Conservation (phyloP, 2,797 vertebrate species). For the Xiphorhynchus erythropygius region DNA sequence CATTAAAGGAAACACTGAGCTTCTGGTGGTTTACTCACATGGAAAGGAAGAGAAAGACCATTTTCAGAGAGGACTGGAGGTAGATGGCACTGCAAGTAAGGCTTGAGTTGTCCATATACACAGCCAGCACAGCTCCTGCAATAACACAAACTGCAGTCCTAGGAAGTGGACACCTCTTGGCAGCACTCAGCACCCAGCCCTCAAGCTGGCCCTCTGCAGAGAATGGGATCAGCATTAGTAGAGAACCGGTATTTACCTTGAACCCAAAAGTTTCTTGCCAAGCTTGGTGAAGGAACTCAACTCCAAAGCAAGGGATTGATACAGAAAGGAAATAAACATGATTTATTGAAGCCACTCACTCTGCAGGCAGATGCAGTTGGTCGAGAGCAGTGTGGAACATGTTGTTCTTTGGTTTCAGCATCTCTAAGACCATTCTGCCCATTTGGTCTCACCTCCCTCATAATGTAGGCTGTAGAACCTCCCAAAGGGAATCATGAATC, state of each 20-base stretch:
- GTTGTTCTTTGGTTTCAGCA: background rate
- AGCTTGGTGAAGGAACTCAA: background rate
- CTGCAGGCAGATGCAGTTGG: background rate
- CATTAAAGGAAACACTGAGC: background rate
- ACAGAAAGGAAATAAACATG: background rate
- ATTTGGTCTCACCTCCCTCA: slow-evolving; percentile 20
- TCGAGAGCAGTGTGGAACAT: background rate
- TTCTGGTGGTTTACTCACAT: background rate
- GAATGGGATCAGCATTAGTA: background rate
- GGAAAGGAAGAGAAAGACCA: background rate
- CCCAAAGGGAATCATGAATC: background rate
- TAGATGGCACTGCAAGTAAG: background rate
- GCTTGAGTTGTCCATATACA: background rate
- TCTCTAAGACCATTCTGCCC: background rate
- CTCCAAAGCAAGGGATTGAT: background rate
- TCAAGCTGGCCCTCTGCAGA: background rate
- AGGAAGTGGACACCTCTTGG: background rate
- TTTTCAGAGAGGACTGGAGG: background rate
- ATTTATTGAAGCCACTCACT: background rate
- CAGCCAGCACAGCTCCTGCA: background rate
- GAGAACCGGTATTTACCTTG: background rate
- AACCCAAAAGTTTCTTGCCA: background rate
- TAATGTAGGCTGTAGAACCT: background rate
- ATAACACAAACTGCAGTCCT: background rate
- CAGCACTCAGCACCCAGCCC: background rate